Evolutionary conservation across 1,140 invertebrate genomes (phyloP).

Genomic region (Leguminivora glycinivorella): DNA sequence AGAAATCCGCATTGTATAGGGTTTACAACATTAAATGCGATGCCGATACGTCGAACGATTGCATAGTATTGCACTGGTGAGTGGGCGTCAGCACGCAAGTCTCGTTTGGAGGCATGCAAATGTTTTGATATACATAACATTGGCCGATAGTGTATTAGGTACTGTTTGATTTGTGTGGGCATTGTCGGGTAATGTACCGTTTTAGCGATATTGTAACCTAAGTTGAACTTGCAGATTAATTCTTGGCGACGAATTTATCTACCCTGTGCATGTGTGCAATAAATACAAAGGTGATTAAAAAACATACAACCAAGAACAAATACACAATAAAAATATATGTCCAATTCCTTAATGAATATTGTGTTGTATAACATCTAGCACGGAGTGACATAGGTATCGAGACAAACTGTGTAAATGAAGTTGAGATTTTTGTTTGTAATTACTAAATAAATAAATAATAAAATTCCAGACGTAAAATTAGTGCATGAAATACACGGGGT

Average conservation of each 20-base stretch:
- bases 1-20: conserved; percentile 62
- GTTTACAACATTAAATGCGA: conserved; percentile 63
- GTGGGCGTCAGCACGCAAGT: conserved; percentile 71
- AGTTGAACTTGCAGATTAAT: conserved; percentile 1
- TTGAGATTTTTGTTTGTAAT: too few relatives aligned
- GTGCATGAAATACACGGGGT: too few relatives aligned
- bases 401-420: too few relatives aligned
- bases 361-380: too few relatives aligned
- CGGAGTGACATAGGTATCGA: too few relatives aligned
- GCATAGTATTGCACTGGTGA: conserved; percentile 60
- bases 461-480: too few relatives aligned
- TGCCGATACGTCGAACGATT: conserved; percentile 69
- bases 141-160: conserved; percentile 60
- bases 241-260: not conserved
- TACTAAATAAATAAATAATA: too few relatives aligned
- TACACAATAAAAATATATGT: too few relatives aligned
- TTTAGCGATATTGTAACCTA: conserved; percentile 12
- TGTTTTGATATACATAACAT: conserved; percentile 58
- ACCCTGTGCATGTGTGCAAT: not conserved
- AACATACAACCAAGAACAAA: too few relatives aligned
- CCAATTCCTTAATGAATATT: too few relatives aligned
- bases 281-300: too few relatives aligned
- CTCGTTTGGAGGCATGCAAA: conserved; percentile 63
- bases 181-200: conserved; percentile 49
- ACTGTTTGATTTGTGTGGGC: conserved; percentile 71